Evolutionary conservation across 2,888 invertebrate species (phyloP).

Genomic region (Synanthedon andrenaeformis): DNA sequence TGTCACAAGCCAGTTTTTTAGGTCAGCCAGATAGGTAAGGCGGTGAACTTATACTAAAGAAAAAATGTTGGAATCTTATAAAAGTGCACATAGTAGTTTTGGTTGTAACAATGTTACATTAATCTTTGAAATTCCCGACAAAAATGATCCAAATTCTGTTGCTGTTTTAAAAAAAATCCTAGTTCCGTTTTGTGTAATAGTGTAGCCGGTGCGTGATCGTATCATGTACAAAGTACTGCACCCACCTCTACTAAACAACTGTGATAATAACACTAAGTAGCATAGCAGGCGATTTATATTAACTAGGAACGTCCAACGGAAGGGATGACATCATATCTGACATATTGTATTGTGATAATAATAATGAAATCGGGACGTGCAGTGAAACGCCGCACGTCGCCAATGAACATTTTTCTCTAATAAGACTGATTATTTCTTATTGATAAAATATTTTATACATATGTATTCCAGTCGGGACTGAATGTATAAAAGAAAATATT

Average conservation of each 20-base stretch:
- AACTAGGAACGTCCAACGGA: constrained; percentile 69
- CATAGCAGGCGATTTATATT: constrained; percentile 69
- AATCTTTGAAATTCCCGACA: too few relatives aligned
- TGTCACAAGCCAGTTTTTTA: too few relatives aligned
- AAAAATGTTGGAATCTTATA: too few relatives aligned
- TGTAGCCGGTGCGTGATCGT: constrained; percentile 61
- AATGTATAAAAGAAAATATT: constrained; percentile 61
- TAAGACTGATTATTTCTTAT: constrained; percentile 73
- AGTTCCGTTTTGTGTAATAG: constrained; percentile 7
- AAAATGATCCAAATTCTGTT: too few relatives aligned
- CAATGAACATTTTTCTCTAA: constrained; percentile 69
- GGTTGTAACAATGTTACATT: too few relatives aligned
- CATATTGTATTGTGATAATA: constrained; percentile 69
- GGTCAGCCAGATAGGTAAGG: too few relatives aligned
- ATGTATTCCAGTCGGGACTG: constrained; percentile 65
- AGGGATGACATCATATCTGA: constrained; percentile 73
- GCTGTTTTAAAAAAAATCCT: too few relatives aligned
- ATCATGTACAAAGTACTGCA: constrained; percentile 70
- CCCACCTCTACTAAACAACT: constrained; percentile 72
- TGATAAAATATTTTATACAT: constrained; percentile 64
- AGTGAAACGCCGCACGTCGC: constrained; percentile 41
- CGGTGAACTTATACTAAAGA: too few relatives aligned
- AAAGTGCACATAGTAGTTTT: too few relatives aligned
- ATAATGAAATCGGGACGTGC: constrained; percentile 46
- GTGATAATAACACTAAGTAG: constrained; percentile 73